phyloP scores from a whole-genome alignment of 1,140 invertebrate genomes.

The Anoplophora glabripennis region DNA sequence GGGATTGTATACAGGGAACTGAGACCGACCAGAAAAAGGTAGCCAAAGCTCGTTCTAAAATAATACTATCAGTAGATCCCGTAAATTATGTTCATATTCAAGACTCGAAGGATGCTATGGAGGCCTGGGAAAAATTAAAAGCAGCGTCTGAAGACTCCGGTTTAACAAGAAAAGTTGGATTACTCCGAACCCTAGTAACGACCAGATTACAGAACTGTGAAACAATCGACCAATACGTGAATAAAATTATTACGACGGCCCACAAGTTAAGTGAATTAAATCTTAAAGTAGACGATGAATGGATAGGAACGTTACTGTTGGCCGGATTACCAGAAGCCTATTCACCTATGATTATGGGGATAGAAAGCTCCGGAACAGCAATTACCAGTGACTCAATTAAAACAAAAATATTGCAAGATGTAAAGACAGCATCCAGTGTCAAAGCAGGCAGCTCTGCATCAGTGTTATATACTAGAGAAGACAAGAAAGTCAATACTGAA shows the following conservation, averaged over 20 bases:
- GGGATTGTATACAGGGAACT: conserved; percentile 19
- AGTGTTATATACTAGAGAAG: too few relatives aligned
- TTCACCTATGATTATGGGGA: conserved; percentile 39
- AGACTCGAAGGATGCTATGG: conserved; percentile 26
- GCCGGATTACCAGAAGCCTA: conserved; percentile 42
- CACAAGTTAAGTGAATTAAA: conserved; percentile 31
- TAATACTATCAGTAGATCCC: conserved; percentile 28
- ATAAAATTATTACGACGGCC: conserved; percentile 42
- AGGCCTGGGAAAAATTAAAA: conserved; percentile 39
- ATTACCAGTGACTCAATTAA: conserved; percentile 39
- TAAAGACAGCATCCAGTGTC: neutral
- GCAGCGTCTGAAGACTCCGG: conserved; percentile 43
- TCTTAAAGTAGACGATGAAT: conserved; percentile 21
- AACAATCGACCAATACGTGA: conserved; percentile 43
- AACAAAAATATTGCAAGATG: conserved; percentile 42
- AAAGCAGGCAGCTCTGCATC: too few relatives aligned
- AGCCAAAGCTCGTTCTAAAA: neutral
- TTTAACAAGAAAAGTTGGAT: conserved; percentile 40
- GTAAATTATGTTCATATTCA: conserved; percentile 39
- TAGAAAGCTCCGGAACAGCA: conserved; percentile 37
- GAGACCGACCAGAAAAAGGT: neutral
- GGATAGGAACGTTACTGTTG: conserved; percentile 43
- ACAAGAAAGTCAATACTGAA: too few relatives aligned
- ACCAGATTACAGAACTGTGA: conserved; percentile 37
- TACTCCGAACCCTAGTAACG: conserved; percentile 37